A percentile compares a stretch with the other conserved stretches of the same genome.
phyloP scores from a whole-genome alignment of 2,113 vertebrate species.

The Notarius lentiginosus region DNA sequence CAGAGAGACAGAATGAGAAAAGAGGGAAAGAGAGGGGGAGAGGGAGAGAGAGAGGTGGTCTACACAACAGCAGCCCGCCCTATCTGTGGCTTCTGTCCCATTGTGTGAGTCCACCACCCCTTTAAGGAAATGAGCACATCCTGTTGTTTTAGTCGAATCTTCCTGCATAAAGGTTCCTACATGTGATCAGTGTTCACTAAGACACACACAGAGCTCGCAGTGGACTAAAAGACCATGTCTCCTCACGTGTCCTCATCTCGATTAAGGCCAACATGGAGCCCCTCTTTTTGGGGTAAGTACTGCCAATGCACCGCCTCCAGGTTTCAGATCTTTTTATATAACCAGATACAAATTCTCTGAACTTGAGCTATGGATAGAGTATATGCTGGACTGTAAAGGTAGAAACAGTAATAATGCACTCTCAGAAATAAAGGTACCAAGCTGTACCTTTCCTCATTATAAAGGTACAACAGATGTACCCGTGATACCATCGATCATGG shows the following conservation, averaged over 20 bases:
- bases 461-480: too few species aligned
- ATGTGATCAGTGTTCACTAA: conserved; percentile 59
- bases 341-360: not conserved
- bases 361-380: not conserved
- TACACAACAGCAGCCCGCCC: conserved; percentile 51
- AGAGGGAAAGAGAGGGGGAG: not conserved
- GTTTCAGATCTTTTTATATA: not conserved
- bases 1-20: conserved; percentile 1
- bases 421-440: not conserved
- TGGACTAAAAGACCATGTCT: conserved; percentile 43
- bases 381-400: not conserved
- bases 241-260: not conserved
- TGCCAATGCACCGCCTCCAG: not conserved
- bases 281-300: conserved; percentile 51
- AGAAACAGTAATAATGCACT: not conserved
- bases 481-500: not conserved
- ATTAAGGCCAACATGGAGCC: conserved; percentile 18
- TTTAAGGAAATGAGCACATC: conserved; percentile 74
- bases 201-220: not conserved
- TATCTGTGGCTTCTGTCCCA: conserved; percentile 63
- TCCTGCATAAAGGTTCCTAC: conserved; percentile 71
- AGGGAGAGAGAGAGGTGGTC: conserved; percentile 33
- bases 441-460: not conserved
- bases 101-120: conserved; percentile 68
- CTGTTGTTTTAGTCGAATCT: conserved; percentile 74